These are phyloP conservation scores for Heliconius hermathena DNA, from an alignment of 1,140 invertebrate genomes.

Conservation along the genomic window DNA sequence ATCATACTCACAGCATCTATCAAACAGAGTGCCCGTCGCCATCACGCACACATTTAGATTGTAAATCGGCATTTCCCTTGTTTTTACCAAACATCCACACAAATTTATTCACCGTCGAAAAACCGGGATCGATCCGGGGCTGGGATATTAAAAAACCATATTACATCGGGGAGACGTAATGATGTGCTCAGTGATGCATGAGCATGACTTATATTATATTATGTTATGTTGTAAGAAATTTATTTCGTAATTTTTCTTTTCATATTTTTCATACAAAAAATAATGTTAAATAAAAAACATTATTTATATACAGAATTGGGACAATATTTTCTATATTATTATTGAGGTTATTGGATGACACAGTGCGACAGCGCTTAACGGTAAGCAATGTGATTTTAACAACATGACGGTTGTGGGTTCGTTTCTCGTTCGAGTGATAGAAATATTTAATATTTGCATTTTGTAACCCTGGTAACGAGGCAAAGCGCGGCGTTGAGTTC, in stretches of 20 bases:
- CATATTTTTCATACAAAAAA: neutral
- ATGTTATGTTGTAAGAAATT: neutral
- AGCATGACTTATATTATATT: neutral
- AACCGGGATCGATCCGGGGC: slow-evolving; percentile 34
- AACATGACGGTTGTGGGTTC: too few species aligned
- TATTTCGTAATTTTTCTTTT: neutral
- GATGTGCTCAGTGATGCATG: slow-evolving; percentile 1
- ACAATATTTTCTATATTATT: neutral
- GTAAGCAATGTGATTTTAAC: too few species aligned
- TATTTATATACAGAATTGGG: neutral
- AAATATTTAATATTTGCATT: too few species aligned
- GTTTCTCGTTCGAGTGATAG: too few species aligned
- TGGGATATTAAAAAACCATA: slow-evolving; percentile 13
- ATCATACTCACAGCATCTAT: slow-evolving; percentile 45
- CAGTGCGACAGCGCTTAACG: too few species aligned
- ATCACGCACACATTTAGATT: slow-evolving; percentile 58
- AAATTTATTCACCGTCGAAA: slow-evolving; percentile 67
- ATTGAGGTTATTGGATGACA: too few species aligned
- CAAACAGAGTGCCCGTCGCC: slow-evolving; percentile 47
- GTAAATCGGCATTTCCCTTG: slow-evolving; percentile 61
- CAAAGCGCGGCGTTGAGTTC: too few species aligned
- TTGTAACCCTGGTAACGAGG: too few species aligned
- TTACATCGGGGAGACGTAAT: neutral
- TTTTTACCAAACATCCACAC: slow-evolving; percentile 68
- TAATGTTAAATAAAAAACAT: neutral